A percentile compares a stretch with the other conserved stretches of the same genome.
Evolutionary conservation across 2,797 vertebrate genomes (phyloP).

Genomic region (Vespertilio murinus): DNA sequence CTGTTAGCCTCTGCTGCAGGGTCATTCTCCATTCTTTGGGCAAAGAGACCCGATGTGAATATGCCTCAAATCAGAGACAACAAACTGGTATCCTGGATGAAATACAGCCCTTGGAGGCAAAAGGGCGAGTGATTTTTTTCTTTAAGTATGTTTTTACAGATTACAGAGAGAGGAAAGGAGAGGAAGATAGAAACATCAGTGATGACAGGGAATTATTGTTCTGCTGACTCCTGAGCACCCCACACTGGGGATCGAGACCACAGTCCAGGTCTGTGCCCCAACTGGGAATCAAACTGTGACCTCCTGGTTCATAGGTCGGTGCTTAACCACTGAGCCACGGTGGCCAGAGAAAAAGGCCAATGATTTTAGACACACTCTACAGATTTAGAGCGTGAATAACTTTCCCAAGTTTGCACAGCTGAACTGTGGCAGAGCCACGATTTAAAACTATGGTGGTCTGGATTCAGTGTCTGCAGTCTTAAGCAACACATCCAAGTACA

Average conservation of each 20-base stretch:
- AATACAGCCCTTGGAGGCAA: background rate
- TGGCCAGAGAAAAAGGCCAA: background rate
- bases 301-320: no score
- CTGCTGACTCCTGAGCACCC: no score
- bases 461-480: background rate
- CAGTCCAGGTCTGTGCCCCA: no score
- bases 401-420: background rate
- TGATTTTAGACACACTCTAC: background rate
- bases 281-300: no score
- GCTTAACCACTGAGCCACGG: no score
- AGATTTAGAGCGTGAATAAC: background rate
- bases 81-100: background rate
- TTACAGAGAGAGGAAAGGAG: no score
- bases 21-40: background rate
- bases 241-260: no score
- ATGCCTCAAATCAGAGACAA: background rate
- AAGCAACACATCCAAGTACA: background rate
- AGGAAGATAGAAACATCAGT: no score
- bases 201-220: no score
- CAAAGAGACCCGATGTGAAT: background rate
- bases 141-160: no score
- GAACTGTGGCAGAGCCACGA: background rate
- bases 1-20: background rate
- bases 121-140: background rate
- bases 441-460: background rate